phyloP scores from a whole-genome alignment of 2,113 vertebrate genomes.

The Hippocampus abdominalis region DNA sequence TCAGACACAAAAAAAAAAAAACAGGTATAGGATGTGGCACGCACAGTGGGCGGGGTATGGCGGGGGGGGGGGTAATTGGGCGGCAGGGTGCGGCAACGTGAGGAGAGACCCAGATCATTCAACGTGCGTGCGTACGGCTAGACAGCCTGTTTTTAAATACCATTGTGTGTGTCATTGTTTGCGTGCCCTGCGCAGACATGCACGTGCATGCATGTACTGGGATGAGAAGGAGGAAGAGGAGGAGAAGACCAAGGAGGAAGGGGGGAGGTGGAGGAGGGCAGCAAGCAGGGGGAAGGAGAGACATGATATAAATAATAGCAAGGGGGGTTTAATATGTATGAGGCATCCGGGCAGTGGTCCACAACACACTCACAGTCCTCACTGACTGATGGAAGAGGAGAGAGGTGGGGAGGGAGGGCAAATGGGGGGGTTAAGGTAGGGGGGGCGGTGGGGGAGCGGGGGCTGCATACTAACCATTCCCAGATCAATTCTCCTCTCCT shows the following conservation, averaged over 20 bases:
- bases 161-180: constrained; percentile 60
- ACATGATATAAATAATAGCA: constrained; percentile 81
- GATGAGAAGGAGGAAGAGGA: constrained; percentile 37
- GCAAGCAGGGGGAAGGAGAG: constrained; percentile 59
- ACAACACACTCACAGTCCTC: constrained; percentile 75
- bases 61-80: neutral
- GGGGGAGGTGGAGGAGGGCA: constrained; percentile 35
- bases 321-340: constrained; percentile 81
- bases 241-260: neutral
- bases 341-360: constrained; percentile 79
- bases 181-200: constrained; percentile 38
- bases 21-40: constrained; percentile 60
- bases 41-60: neutral
- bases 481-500: constrained; percentile 76
- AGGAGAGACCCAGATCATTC: constrained; percentile 62
- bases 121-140: constrained; percentile 57
- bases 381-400: constrained; percentile 77
- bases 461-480: constrained; percentile 79
- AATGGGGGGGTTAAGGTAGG: constrained; percentile 10
- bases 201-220: constrained; percentile 47
- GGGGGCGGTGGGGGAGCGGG: constrained; percentile 38
- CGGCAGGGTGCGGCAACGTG: constrained; percentile 21
- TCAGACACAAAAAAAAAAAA: constrained; percentile 66
- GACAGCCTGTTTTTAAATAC: constrained; percentile 61
- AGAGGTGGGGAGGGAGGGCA: constrained; percentile 28